These are phyloP conservation scores for Zophobas morio DNA, from an alignment of 1,140 invertebrate species.

Conservation along the genomic window DNA sequence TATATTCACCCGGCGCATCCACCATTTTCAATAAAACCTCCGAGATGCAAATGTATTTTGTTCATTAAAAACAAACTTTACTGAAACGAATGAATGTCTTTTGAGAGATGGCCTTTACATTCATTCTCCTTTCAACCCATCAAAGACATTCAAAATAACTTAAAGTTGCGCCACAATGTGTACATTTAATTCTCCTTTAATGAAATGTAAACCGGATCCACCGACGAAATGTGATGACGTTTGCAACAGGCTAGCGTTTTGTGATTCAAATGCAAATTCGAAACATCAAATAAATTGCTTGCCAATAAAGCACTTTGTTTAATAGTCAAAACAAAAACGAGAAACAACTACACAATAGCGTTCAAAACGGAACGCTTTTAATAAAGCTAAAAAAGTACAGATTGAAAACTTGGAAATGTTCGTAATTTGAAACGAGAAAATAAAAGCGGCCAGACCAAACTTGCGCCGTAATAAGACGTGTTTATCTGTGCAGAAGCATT, in stretches of 20 bases:
- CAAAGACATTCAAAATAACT: constrained; percentile 10
- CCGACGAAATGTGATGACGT: constrained; percentile 25
- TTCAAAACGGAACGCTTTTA: neutral
- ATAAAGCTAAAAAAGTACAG: constrained; percentile 9
- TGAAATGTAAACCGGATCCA: constrained; percentile 32
- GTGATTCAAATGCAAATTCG: constrained; percentile 35
- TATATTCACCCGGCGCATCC: too few relatives aligned
- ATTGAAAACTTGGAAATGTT: constrained; percentile 15
- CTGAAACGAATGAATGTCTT: too few relatives aligned
- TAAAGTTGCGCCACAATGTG: constrained; percentile 8
- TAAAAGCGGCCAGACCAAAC: neutral
- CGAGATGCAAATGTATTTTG: too few relatives aligned
- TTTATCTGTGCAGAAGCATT: constrained; percentile 30
- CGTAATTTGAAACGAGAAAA: constrained; percentile 11
- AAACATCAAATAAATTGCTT: constrained; percentile 28
- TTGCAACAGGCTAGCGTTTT: constrained; percentile 38
- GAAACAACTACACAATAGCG: neutral
- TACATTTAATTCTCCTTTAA: constrained; percentile 29
- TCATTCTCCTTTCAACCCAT: neutral
- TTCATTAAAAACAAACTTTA: too few relatives aligned
- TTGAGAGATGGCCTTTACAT: neutral
- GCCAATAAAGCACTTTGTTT: constrained; percentile 36
- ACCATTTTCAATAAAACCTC: too few relatives aligned
- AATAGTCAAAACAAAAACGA: constrained; percentile 6
- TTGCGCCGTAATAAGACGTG: constrained; percentile 27